Conservation (phyloP, 1,140 invertebrate genomes). For the Papilio polytes region DNA sequence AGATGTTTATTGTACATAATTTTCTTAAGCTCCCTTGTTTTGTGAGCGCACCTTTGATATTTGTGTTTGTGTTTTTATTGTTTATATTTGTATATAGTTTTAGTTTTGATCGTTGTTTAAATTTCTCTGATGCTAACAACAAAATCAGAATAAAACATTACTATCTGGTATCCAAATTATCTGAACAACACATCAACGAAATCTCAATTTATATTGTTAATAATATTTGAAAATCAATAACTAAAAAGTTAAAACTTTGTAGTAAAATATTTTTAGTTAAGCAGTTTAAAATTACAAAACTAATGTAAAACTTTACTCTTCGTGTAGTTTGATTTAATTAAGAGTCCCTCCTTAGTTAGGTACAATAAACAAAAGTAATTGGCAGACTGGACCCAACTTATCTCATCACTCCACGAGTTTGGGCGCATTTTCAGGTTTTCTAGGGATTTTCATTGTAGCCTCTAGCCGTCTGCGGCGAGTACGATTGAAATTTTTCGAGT, state of each 20-base stretch:
- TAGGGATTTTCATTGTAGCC: slow-evolving; percentile 74
- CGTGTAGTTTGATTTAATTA: slow-evolving; percentile 33
- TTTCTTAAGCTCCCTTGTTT: slow-evolving; percentile 20
- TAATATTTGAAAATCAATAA: neutral
- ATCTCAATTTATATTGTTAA: neutral
- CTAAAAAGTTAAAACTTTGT: neutral
- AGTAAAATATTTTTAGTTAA: neutral
- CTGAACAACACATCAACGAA: neutral
- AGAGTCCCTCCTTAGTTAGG: slow-evolving; percentile 5
- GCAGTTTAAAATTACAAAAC: slow-evolving; percentile 10
- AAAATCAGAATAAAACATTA: neutral
- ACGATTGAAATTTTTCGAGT: slow-evolving; percentile 82
- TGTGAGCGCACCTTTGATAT: slow-evolving; percentile 1
- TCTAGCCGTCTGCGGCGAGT: slow-evolving; percentile 68
- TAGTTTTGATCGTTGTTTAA: slow-evolving; percentile 19
- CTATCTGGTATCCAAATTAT: neutral
- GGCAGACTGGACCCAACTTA: slow-evolving; percentile 55
- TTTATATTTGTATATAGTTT: neutral
- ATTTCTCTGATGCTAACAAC: neutral
- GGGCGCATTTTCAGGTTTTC: slow-evolving; percentile 75
- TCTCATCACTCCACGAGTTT: slow-evolving; percentile 61
- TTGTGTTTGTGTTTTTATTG: slow-evolving; percentile 15
- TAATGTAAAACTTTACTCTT: slow-evolving; percentile 30
- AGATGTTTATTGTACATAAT: slow-evolving; percentile 52
- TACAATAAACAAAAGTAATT: slow-evolving; percentile 52